phyloP scores from a whole-genome alignment of 2,797 vertebrate species.

The Anableps anableps region DNA sequence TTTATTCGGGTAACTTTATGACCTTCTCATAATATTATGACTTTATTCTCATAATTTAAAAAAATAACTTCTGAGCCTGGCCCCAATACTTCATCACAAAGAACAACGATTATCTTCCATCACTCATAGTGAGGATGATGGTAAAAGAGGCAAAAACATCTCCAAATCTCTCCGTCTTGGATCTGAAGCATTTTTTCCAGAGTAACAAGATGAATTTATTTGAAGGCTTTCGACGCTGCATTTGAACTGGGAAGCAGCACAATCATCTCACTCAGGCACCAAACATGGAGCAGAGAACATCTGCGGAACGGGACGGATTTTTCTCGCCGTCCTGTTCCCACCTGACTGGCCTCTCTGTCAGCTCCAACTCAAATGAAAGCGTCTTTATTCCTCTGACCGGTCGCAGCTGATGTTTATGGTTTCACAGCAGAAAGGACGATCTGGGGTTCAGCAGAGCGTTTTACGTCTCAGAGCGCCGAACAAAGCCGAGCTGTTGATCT shows the following conservation, averaged over 20 bases:
- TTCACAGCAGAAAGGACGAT: constrained; percentile 24
- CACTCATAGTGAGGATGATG: neutral
- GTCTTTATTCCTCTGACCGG: constrained; percentile 26
- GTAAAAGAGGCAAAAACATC: neutral
- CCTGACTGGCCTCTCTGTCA: constrained; percentile 45
- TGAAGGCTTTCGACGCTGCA: neutral
- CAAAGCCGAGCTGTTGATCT: constrained; percentile 53
- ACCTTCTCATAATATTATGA: no score
- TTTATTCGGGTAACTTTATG: neutral
- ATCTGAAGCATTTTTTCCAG: neutral
- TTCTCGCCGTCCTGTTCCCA: constrained; percentile 35
- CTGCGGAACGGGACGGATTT: constrained; percentile 44
- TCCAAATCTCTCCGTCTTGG: neutral
- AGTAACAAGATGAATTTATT: neutral
- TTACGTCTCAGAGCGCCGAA: constrained; percentile 61
- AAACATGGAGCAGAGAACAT: constrained; percentile 1
- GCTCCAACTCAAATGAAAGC: constrained; percentile 31
- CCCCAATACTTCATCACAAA: no score
- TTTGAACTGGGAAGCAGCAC: neutral
- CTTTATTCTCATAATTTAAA: no score
- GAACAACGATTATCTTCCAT: neutral
- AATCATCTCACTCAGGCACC: neutral
- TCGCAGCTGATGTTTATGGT: constrained; percentile 25
- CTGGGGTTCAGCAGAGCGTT: constrained; percentile 35
- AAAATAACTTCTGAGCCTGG: no score